Conservation (phyloP, 2,888 invertebrate genomes). For the Tuta absoluta region DNA sequence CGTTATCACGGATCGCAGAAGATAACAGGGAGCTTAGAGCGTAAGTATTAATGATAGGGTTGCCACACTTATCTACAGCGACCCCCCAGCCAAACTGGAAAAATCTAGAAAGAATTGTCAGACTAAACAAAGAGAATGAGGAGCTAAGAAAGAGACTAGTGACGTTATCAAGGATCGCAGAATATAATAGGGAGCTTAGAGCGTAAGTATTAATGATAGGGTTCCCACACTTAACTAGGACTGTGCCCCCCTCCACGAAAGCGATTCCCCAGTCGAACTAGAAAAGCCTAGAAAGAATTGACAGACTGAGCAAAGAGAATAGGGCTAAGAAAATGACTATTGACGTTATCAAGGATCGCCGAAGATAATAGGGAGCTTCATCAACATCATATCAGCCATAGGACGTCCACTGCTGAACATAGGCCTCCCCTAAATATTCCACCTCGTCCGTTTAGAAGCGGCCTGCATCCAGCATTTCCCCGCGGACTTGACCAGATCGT, state of each 20-base stretch:
- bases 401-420: too few relatives aligned
- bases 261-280: conserved; percentile 70
- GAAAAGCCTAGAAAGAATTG: conserved; percentile 66
- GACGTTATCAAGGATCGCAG: conserved; percentile 76
- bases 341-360: conserved; percentile 75
- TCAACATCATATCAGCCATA: too few relatives aligned
- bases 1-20: conserved; percentile 76
- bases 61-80: conserved; percentile 28
- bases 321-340: conserved; percentile 70
- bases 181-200: conserved; percentile 77
- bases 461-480: too few relatives aligned
- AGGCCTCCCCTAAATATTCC: too few relatives aligned
- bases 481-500: too few relatives aligned
- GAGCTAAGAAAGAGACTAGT: conserved; percentile 72
- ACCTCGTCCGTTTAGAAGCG: too few relatives aligned
- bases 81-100: conserved; percentile 70
- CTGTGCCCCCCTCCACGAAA: conserved; percentile 45
- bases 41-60: conserved; percentile 53
- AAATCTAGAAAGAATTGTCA: conserved; percentile 64
- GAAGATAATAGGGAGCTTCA: conserved; percentile 78
- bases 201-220: conserved; percentile 58
- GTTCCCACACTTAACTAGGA: too few relatives aligned
- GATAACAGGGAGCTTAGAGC: conserved; percentile 77
- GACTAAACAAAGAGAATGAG: conserved; percentile 72
- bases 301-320: conserved; percentile 68